Evolutionary conservation across 2,888 invertebrate genomes (phyloP).

Genomic region (Parnassius mnemosyne): DNA sequence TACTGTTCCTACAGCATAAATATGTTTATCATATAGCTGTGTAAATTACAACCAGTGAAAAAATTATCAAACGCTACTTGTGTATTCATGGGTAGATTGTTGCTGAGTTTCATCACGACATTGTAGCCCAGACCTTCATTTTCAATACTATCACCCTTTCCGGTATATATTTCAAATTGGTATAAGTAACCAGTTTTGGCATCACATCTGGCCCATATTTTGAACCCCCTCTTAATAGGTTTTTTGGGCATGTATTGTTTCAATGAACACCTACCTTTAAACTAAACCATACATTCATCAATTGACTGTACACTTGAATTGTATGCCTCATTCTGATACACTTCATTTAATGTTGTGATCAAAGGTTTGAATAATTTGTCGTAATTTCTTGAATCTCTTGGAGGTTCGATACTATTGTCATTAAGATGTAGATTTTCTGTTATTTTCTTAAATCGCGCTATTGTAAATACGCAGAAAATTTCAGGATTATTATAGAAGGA

Average conservation of each 20-base stretch:
- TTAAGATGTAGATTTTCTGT: no score
- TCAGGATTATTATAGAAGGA: background rate
- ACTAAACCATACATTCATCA: conserved; percentile 33
- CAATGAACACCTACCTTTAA: conserved; percentile 29
- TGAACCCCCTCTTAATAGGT: conserved; percentile 20
- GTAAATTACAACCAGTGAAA: conserved; percentile 33
- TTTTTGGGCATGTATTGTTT: conserved; percentile 30
- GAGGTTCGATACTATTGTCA: no score
- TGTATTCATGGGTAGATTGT: conserved; percentile 32
- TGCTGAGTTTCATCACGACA: conserved; percentile 25
- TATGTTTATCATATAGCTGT: conserved; percentile 32
- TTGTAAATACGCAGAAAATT: no score
- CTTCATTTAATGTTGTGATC: conserved; percentile 22
- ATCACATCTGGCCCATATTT: conserved; percentile 28
- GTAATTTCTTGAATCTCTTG: conserved; percentile 20
- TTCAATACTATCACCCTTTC: conserved; percentile 33
- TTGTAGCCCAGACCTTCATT: conserved; percentile 35
- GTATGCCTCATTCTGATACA: conserved; percentile 22
- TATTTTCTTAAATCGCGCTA: no score
- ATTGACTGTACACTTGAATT: conserved; percentile 25
- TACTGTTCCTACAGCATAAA: conserved; percentile 40
- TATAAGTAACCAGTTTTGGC: conserved; percentile 34
- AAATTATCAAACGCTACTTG: conserved; percentile 42
- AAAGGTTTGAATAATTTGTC: conserved; percentile 29
- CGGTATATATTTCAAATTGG: conserved; percentile 36